These are phyloP conservation scores for Nymphalis urticae DNA, from an alignment of 2,888 invertebrate species.

Conservation along the genomic window DNA sequence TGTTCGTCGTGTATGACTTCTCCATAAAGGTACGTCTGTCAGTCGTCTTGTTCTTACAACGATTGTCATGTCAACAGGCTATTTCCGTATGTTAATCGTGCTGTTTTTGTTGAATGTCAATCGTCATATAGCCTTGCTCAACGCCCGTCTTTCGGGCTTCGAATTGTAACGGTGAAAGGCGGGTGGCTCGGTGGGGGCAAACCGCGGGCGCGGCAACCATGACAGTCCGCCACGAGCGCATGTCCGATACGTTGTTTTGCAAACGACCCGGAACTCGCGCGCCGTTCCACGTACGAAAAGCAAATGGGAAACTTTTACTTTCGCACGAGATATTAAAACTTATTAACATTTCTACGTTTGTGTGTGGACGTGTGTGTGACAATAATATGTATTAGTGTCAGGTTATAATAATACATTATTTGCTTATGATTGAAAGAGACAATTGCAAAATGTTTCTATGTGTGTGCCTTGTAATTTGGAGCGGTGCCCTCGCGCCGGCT, in stretches of 20 bases:
- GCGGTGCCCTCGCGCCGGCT: constrained; percentile 67
- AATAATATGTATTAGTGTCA: constrained; percentile 63
- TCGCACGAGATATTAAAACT: constrained; percentile 57
- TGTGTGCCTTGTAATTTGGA: constrained; percentile 71
- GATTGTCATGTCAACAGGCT: constrained; percentile 42
- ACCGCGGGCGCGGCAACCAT: constrained; percentile 48
- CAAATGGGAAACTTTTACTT: constrained; percentile 61
- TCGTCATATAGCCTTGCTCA: constrained; percentile 78
- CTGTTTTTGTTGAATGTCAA: constrained; percentile 78
- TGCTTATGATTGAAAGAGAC: constrained; percentile 46
- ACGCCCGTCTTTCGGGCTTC: constrained; percentile 69
- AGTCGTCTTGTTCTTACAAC: constrained; percentile 14
- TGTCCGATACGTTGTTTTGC: constrained; percentile 42
- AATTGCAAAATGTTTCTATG: constrained; percentile 71
- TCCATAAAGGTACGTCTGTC: not conserved
- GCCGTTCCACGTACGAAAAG: constrained; percentile 35
- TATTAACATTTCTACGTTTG: constrained; percentile 34
- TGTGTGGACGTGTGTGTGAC: constrained; percentile 45
- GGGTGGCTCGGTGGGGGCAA: constrained; percentile 68
- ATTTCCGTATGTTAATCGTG: constrained; percentile 68
- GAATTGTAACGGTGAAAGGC: constrained; percentile 65
- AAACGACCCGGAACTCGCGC: constrained; percentile 37
- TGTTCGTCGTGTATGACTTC: not conserved
- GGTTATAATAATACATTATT: constrained; percentile 43
- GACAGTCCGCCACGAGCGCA: constrained; percentile 57